phyloP scores from a whole-genome alignment of 2,888 invertebrate species.

The Gandaritis pyraliata region DNA sequence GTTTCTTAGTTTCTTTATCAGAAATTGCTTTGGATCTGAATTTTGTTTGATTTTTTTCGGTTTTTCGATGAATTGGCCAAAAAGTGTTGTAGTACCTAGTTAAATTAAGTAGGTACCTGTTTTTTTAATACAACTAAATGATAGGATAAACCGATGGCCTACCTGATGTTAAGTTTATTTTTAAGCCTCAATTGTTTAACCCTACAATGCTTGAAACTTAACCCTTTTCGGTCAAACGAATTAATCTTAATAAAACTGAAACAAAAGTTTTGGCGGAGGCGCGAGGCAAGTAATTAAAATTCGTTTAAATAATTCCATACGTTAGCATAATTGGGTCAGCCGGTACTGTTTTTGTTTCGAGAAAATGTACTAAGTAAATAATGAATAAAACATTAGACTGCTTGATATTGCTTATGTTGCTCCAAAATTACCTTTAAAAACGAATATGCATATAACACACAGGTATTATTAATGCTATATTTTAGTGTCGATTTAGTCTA shows the following conservation, averaged over 20 bases:
- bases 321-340: constrained; percentile 37
- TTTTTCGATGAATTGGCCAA: background rate
- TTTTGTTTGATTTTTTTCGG: background rate
- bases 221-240: constrained; percentile 3
- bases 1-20: constrained; percentile 7
- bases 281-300: constrained; percentile 37
- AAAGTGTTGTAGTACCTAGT: background rate
- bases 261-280: constrained; percentile 25
- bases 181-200: no score
- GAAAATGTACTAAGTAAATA: constrained; percentile 17
- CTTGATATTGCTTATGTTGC: constrained; percentile 20
- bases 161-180: no score
- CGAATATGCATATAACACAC: background rate
- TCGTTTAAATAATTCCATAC: constrained; percentile 39
- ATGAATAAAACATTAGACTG: constrained; percentile 36
- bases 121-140: no score
- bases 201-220: background rate
- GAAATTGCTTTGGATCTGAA: background rate
- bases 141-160: no score
- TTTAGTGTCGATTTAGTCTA: no score
- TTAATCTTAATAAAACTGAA: constrained; percentile 16
- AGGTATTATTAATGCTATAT: no score
- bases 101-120: background rate
- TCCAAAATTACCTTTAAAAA: constrained; percentile 3
- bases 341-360: constrained; percentile 30